Evolutionary conservation across 2,797 vertebrate genomes (phyloP), one percentile per base, ranked within the genome.

Genomic region (Xyrichtys novacula): DNA sequence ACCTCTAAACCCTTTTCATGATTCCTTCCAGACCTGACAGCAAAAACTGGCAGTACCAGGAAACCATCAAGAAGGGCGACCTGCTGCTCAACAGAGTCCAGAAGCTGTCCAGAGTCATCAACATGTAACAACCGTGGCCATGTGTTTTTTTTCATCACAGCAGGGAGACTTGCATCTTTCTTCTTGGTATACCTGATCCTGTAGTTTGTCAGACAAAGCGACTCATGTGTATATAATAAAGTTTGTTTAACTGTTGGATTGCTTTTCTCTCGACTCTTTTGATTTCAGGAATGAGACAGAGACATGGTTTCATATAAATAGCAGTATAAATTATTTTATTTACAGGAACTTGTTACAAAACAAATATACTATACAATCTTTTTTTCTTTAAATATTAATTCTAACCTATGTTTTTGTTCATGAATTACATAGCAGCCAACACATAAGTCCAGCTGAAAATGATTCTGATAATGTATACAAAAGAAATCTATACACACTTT

Each of bases 321-420:
- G 90, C 92, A 98, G 97, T 99, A 99, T 98, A 99, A 98, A 98
- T 99, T 98, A 98, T 98, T 98, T 97, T 99, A 99, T 99, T 99
- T 99, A 99, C 97, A 99, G 96, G 98, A 98, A 97, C 96, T 96
- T 98, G 96, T 99, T 99, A 98, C 96, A 99, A 99, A 98, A 98
- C 97, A 98, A 97, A 99, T 99, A 98, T 96, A 98, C 97, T 98
- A 98, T 99, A 98, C 97, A 95, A 97, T 98, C 97, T 96, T 94
- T 96, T n/a, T 85, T 96, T 96, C 96, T 96, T 99, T 98, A 99
- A 99, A 99, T 99, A 99, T 97, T 96, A 96, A 96, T 96, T 97
- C 95, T 98, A 97, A 95, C 95, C 95, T 97, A 96, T 96, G 94
- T 97, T 91, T n/a, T 98, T 98, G 97, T 98, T 98, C 98, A 96